These are phyloP conservation scores for Tenebrosternarchus preto DNA, from an alignment of 2,113 vertebrate species.

Conservation along the genomic window DNA sequence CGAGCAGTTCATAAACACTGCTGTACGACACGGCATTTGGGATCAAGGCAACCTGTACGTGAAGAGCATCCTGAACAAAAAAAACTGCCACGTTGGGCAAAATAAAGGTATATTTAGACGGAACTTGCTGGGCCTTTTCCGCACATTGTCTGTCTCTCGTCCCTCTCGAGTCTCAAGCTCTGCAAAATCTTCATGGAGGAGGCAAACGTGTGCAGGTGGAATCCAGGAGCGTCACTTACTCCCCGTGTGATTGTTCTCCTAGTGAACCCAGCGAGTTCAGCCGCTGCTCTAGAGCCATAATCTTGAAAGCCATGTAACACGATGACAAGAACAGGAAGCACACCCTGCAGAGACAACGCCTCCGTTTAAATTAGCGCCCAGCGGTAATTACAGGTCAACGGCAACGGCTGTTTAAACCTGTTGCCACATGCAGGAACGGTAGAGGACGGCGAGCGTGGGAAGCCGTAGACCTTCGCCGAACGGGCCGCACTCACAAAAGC, in stretches of 20 bases:
- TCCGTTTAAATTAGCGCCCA: background rate
- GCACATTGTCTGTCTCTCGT: conserved; percentile 25
- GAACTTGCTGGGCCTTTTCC: conserved; percentile 35
- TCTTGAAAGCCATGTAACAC: conserved; percentile 89
- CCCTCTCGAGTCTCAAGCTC: background rate
- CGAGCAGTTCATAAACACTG: background rate
- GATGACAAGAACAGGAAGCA: conserved; percentile 85
- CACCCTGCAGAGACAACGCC: conserved; percentile 73
- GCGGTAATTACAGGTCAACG: background rate
- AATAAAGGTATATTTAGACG: conserved; percentile 17
- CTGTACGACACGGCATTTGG: background rate
- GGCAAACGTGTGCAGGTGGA: too few relatives aligned
- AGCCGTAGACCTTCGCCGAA: background rate
- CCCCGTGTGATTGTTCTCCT: conserved; percentile 71
- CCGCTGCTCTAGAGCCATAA: conserved; percentile 82
- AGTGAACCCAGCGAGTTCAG: conserved; percentile 76
- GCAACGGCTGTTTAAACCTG: background rate
- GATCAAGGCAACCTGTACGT: background rate
- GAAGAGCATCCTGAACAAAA: background rate
- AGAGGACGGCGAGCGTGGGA: background rate
- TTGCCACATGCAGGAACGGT: conserved; percentile 14
- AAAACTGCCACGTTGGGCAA: conserved; percentile 6
- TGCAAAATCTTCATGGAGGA: too few relatives aligned
- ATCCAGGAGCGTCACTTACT: conserved; percentile 70
- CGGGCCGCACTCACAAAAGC: conserved; percentile 81